These are phyloP conservation scores for Oostethus manadensis DNA, from an alignment of 2,113 vertebrate species.

Conservation along the genomic window DNA sequence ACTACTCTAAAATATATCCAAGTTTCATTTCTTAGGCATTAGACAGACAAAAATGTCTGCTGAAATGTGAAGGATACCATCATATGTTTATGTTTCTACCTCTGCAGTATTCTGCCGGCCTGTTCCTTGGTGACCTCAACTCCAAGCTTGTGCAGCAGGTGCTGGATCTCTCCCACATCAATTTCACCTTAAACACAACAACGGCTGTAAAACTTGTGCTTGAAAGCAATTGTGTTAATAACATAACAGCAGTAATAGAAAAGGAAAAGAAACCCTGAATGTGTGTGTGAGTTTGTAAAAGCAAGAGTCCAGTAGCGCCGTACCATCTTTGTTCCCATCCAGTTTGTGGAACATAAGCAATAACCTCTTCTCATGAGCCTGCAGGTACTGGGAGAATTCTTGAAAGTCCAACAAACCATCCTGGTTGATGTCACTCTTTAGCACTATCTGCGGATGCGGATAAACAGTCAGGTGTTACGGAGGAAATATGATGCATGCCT, in stretches of 20 bases:
- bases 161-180: constrained; percentile 79
- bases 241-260: too few species aligned
- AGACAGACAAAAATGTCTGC: too few species aligned
- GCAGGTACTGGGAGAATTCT: constrained; percentile 78
- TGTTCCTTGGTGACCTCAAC: constrained; percentile 74
- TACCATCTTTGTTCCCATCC: constrained; percentile 82
- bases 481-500: neutral
- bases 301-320: neutral
- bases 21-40: too few species aligned
- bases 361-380: constrained; percentile 77
- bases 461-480: neutral
- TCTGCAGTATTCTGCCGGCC: constrained; percentile 68
- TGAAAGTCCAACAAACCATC: constrained; percentile 77
- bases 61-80: too few species aligned
- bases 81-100: constrained; percentile 27
- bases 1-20: too few species aligned
- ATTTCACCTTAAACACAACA: constrained; percentile 70
- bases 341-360: constrained; percentile 78
- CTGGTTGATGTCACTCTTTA: constrained; percentile 62
- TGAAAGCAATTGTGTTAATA: too few species aligned
- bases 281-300: neutral
- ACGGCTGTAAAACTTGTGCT: too few species aligned
- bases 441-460: constrained; percentile 58
- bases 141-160: constrained; percentile 73
- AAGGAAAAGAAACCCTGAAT: neutral